Percentiles rank a stretch among this genome's conserved stretches.
phyloP scores from a whole-genome alignment of 2,797 vertebrate species.

The Ispidina picta region DNA sequence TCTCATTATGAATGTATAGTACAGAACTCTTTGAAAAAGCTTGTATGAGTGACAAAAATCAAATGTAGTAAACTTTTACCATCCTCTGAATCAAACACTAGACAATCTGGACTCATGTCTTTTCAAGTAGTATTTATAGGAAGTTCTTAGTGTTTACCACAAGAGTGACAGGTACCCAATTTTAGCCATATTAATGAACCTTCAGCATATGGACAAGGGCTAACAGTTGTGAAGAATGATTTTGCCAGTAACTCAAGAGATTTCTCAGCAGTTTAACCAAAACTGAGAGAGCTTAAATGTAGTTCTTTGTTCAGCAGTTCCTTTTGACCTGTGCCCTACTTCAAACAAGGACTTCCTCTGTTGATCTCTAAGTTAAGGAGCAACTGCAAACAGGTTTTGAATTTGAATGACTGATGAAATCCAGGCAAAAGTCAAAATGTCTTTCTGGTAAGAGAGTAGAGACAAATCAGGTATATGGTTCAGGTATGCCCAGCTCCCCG shows the following conservation, averaged over 20 bases:
- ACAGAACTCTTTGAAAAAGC: not conserved
- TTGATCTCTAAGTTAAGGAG: not conserved
- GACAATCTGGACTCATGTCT: not conserved
- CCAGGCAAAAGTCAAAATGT: not conserved
- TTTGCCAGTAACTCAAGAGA: slow-evolving; percentile 37
- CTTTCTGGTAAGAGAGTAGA: not conserved
- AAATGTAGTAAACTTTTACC: not conserved
- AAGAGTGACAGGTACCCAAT: slow-evolving; percentile 7
- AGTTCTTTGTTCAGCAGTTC: not conserved
- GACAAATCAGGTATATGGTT: not conserved
- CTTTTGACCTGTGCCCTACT: not conserved
- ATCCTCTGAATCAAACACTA: not conserved
- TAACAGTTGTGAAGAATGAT: slow-evolving; percentile 44
- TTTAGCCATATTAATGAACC: slow-evolving; percentile 27
- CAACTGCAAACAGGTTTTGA: not conserved
- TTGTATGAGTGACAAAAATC: not conserved
- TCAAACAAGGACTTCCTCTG: not conserved
- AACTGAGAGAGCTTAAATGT: not conserved
- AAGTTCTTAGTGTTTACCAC: not conserved
- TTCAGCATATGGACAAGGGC: not conserved
- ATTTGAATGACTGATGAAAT: not conserved
- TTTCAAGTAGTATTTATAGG: not conserved
- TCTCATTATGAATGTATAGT: not conserved
- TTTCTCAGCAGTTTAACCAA: not conserved
- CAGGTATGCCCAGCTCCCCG: not conserved